Evolutionary conservation across 2,888 invertebrate genomes (phyloP).

Genomic region (Chrysomela aeneicollis): DNA sequence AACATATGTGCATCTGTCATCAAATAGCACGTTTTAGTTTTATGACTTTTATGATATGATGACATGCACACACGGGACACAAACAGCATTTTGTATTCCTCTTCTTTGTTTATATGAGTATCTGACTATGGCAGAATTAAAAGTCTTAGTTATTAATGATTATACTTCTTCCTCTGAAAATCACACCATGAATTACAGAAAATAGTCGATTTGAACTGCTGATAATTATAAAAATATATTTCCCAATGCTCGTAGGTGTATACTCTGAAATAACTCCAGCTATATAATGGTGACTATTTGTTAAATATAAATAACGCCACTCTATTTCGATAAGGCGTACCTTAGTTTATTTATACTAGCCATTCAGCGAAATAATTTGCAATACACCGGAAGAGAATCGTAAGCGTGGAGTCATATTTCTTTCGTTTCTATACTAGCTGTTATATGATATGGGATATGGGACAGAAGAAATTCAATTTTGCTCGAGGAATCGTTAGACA

Average conservation of each 20-base stretch:
- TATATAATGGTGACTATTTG: neutral
- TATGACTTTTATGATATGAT: neutral
- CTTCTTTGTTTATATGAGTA: neutral
- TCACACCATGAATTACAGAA: no score
- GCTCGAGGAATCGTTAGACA: no score
- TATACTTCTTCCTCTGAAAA: no score
- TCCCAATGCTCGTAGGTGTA: neutral
- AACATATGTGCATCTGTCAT: neutral
- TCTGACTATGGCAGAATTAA: no score
- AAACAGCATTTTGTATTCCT: neutral
- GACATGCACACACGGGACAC: neutral
- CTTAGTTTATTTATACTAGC: constrained; percentile 6
- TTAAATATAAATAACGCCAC: neutral
- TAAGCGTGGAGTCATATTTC: constrained; percentile 5
- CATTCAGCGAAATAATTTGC: neutral
- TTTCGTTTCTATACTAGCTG: neutral
- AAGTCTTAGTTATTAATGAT: no score
- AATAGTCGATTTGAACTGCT: neutral
- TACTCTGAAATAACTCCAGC: constrained; percentile 3
- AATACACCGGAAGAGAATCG: constrained; percentile 3
- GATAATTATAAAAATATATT: neutral
- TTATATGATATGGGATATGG: no score
- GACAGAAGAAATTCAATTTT: no score
- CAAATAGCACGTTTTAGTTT: neutral
- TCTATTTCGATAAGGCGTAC: constrained; percentile 1